Evolutionary conservation across 2,797 vertebrate species (phyloP), one percentile per base, ranked within the genome.

Genomic region (Notoglanidium macrostoma): DNA sequence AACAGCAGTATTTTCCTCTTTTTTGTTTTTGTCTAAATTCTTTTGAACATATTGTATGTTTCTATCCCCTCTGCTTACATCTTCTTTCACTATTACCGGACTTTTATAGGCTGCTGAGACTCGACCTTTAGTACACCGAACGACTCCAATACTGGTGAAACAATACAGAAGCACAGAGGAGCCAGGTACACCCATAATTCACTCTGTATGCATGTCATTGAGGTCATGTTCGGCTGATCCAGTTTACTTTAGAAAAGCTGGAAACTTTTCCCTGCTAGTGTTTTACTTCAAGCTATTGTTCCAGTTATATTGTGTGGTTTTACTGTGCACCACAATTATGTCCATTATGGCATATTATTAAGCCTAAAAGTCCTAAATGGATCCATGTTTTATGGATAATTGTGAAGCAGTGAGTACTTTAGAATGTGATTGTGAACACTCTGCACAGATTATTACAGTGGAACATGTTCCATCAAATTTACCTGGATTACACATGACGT

Each of bases 131-230:
- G 55, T 44, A 10, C 81, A 78, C 55, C 72, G 89, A 85, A 63
- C 86, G 5, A 80, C 90, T 84, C 89, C 90, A 2, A 85, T 93
- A 85, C 84, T 90, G 84, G 91, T 93, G 82, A 88, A 84, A 84
- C 89, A 89, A 81, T 89, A 81, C 49, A 61, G 90, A 83, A 57
- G 85, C 79, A 82, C 59, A 84, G 80, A 87, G 65, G 73, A 83
- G 51, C 68, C 88, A 91, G 90, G 90, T 90, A 90, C 63, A 61
- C 44, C 63, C 5, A 44, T 26, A 29, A 70, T 12, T 63, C 21
- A 9, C 26, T 81, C 40, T 63, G 2, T 46, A 46, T n/a, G 23
- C 32, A 59, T 49, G 54, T 57, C 44, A 79, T 67, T 32, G 23
- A 32, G 0, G 17, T 54, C 61, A 26, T 63, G 19, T 21, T 67